phyloP scores from a whole-genome alignment of 2,888 invertebrate genomes.

The Salpingus planirostris region DNA sequence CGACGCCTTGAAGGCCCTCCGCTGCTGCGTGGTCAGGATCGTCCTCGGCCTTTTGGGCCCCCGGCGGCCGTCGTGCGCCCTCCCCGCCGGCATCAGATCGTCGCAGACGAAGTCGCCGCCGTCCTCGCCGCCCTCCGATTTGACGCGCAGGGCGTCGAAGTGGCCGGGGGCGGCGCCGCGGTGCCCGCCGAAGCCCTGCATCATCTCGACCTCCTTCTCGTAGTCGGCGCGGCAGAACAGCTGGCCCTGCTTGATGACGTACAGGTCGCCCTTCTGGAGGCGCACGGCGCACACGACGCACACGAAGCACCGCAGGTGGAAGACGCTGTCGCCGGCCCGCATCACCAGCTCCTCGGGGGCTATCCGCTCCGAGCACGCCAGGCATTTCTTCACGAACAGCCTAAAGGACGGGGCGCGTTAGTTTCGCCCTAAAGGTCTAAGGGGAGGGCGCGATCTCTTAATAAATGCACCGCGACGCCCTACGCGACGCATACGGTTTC shows the following conservation, averaged over 20 bases:
- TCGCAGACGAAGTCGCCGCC: constrained; percentile 53
- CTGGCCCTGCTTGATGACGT: constrained; percentile 68
- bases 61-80: constrained; percentile 55
- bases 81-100: constrained; percentile 48
- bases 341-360: constrained; percentile 71
- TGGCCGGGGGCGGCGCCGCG: no score
- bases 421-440: neutral
- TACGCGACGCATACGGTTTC: no score
- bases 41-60: constrained; percentile 77
- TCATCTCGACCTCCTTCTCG: constrained; percentile 68
- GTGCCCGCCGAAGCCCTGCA: no score
- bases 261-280: constrained; percentile 73
- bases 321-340: constrained; percentile 64
- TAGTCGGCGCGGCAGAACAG: constrained; percentile 72
- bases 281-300: constrained; percentile 69
- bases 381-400: constrained; percentile 64
- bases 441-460: no score
- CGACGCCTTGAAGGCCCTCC: constrained; percentile 75
- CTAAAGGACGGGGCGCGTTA: constrained; percentile 40
- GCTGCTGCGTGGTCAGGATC: constrained; percentile 72
- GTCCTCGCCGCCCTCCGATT: no score
- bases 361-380: constrained; percentile 62
- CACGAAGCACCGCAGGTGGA: constrained; percentile 70
- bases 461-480: no score
- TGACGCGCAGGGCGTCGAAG: no score